These are phyloP conservation scores for Enoplosus armatus DNA, from an alignment of 2,797 vertebrate genomes.

Conservation along the genomic window DNA sequence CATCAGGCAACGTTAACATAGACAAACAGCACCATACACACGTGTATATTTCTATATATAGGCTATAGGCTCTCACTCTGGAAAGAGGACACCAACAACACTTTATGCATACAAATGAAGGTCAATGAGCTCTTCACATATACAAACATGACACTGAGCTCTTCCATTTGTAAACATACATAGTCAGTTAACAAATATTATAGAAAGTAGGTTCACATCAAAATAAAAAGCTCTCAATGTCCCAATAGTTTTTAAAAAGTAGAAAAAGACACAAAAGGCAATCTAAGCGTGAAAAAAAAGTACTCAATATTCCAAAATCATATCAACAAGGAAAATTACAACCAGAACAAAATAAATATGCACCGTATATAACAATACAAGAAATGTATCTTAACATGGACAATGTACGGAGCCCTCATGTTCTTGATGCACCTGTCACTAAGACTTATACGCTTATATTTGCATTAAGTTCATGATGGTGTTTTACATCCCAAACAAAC, in stretches of 20 bases:
- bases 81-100: background rate
- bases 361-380: background rate
- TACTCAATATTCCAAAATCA: background rate
- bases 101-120: background rate
- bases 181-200: background rate
- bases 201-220: too few relatives aligned
- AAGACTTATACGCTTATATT: background rate
- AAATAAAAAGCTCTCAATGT: background rate
- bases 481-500: constrained; percentile 27
- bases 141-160: background rate
- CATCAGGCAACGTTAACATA: background rate
- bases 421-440: background rate
- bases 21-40: background rate
- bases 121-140: background rate
- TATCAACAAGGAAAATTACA: background rate
- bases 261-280: too few relatives aligned
- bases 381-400: background rate
- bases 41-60: background rate
- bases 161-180: background rate
- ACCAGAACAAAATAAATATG: background rate
- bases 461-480: background rate
- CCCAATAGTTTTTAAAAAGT: too few relatives aligned
- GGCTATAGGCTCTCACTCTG: background rate
- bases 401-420: background rate
- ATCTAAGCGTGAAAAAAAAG: too few relatives aligned